Percentiles rank a stretch among this genome's conserved stretches.
Conservation (phyloP, 2,888 invertebrate genomes). For the Apoda limacodes region DNA sequence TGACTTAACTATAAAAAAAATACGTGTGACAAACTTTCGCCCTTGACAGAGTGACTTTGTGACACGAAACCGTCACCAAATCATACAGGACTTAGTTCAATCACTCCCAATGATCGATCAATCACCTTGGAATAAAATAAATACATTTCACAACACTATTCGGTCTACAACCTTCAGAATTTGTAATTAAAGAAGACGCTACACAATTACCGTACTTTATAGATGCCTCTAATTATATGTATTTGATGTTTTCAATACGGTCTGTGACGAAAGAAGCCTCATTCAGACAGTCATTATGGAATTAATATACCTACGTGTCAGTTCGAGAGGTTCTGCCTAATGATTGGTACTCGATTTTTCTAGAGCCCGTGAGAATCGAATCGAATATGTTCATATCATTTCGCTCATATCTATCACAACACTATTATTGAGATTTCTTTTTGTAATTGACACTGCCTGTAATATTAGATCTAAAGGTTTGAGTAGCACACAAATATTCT, state of each 20-base stretch:
- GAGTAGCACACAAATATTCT: too few relatives aligned
- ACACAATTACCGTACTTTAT: constrained; percentile 66
- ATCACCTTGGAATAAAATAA: constrained; percentile 28
- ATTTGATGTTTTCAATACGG: constrained; percentile 65
- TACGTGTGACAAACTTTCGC: neutral
- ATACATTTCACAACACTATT: constrained; percentile 35
- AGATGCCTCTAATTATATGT: constrained; percentile 64
- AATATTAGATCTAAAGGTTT: too few relatives aligned
- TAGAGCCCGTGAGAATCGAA: constrained; percentile 62
- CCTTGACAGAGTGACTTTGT: neutral
- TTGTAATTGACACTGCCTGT: too few relatives aligned
- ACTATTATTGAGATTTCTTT: too few relatives aligned
- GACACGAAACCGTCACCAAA: neutral
- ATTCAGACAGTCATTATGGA: constrained; percentile 60
- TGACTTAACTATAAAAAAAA: neutral
- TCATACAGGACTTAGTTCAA: neutral
- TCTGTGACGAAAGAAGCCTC: constrained; percentile 62
- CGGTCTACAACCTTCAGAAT: constrained; percentile 42
- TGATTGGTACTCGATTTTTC: constrained; percentile 57
- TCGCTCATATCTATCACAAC: too few relatives aligned
- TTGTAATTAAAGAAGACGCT: constrained; percentile 63
- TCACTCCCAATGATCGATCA: constrained; percentile 6
- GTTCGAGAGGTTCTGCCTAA: constrained; percentile 60
- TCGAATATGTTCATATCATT: too few relatives aligned
- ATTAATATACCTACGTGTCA: constrained; percentile 68